phyloP scores from a whole-genome alignment of 2,797 vertebrate species.

The Dendrocincla fuliginosa region DNA sequence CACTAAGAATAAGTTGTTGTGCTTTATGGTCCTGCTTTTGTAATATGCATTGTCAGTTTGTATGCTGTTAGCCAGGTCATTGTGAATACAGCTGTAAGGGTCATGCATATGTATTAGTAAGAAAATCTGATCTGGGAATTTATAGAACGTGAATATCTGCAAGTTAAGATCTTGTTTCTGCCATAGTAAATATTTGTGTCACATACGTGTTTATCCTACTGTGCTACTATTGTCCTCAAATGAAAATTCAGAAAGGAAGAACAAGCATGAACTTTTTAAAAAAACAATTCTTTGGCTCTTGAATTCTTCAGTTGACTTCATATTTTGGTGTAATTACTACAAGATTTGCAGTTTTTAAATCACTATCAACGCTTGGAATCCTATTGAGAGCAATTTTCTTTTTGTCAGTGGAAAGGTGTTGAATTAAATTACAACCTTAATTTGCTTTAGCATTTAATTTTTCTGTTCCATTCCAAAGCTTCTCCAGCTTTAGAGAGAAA shows the following conservation, averaged over 20 bases:
- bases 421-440: not conserved
- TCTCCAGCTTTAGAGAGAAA: not conserved
- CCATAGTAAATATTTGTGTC: not conserved
- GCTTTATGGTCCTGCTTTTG: conserved; percentile 74
- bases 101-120: conserved; percentile 81
- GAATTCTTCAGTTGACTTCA: not conserved
- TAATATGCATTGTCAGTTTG: conserved; percentile 72
- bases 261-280: not conserved
- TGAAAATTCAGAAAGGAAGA: not conserved
- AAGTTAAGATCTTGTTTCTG: not conserved
- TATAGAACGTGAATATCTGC: not conserved
- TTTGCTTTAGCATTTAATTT: not conserved
- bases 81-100: conserved; percentile 79
- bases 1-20: conserved; percentile 29
- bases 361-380: not conserved
- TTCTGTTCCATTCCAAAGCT: not conserved
- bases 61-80: conserved; percentile 71
- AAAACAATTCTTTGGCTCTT: not conserved
- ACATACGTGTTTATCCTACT: not conserved
- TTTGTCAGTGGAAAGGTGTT: not conserved
- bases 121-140: conserved; percentile 74
- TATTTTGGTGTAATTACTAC: not conserved
- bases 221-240: not conserved
- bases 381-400: not conserved
- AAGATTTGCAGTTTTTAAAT: not conserved